These are phyloP conservation scores for Disparrhopalites patrizii DNA, from an alignment of 2,888 invertebrate species.

Conservation along the genomic window DNA sequence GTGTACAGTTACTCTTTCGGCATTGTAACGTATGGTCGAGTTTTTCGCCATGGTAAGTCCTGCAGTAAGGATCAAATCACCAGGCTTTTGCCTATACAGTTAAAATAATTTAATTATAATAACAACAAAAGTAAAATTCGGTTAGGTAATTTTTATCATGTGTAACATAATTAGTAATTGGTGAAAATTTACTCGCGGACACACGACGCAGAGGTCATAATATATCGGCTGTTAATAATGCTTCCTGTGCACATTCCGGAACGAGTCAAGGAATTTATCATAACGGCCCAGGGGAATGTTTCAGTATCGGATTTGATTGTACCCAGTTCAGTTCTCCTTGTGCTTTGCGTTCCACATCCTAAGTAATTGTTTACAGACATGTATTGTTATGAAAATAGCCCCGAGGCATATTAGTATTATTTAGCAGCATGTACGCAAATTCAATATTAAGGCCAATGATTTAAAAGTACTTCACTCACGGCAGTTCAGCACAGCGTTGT, in stretches of 20 bases:
- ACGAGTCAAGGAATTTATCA: background rate
- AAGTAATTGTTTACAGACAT: too few relatives aligned
- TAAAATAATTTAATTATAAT: background rate
- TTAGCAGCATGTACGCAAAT: background rate
- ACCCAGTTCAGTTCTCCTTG: background rate
- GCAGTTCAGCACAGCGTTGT: conserved; percentile 5
- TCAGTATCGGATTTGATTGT: background rate
- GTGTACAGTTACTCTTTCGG: background rate
- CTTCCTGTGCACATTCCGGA: conserved; percentile 20
- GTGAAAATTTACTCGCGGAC: conserved; percentile 9
- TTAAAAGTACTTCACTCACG: background rate
- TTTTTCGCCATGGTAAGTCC: background rate
- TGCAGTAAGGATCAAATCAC: background rate
- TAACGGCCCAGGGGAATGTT: conserved; percentile 20
- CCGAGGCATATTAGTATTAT: too few relatives aligned
- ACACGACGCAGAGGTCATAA: conserved; percentile 21
- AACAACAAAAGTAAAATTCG: background rate
- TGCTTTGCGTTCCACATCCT: conserved; percentile 20
- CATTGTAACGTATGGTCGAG: background rate
- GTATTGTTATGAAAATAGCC: background rate
- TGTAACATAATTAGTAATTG: background rate
- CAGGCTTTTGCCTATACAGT: background rate
- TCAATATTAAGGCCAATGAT: background rate
- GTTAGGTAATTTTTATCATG: background rate
- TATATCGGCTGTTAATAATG: conserved; percentile 22